Evolutionary conservation across 2,797 vertebrate genomes (phyloP), one percentile per base, ranked within the genome.

Genomic region (Silurus lanzhouensis): DNA sequence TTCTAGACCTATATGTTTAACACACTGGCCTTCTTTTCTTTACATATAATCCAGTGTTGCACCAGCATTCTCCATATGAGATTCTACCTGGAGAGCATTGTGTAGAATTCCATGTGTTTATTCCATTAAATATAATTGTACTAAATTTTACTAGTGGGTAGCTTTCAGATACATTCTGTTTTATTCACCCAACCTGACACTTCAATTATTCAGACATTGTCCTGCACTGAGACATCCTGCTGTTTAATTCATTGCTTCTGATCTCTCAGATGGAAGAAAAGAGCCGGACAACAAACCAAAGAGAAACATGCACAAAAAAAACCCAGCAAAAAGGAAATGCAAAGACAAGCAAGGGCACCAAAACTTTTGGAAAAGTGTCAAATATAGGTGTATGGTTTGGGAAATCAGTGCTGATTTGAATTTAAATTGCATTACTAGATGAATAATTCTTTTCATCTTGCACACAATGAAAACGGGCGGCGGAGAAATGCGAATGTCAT

Each of bases 201-300:
- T 76, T 84, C 66, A 87, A 85, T 89, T 88, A 88, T 85, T 87
- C 89, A 88, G 86, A 82, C 71, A 25, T 81, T 66, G 78, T 80
- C 84, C 81, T 86, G 79, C 67, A 61, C 79, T 81, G 52, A 88
- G 86, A 85, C 81, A 84, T 75, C 80, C 82, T 58, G 82, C 85
- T 90, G 89, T 88, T 90, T 87, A 87, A 88, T 88, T 90, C 89
- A 88, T 84, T 72, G 52, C 76, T 86, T 88, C 84, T 85, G 89
- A 90, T 87, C 81, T 86, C 60, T 63, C 83, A 86, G 84, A 85
- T 14, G 70, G 84, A 87, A 75, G 84, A 88, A 83, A 57, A 60
- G 63, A 87, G 79, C 82, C 84, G 75, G 82, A 84, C 81, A 71
- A 83, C 82, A 77, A 83, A 88, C 72, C 70, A 74, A 88, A 87